Evolutionary conservation across 1,140 invertebrate genomes (phyloP), one percentile per base, ranked within the genome.

Genomic region (Microplitis demolitor): DNA sequence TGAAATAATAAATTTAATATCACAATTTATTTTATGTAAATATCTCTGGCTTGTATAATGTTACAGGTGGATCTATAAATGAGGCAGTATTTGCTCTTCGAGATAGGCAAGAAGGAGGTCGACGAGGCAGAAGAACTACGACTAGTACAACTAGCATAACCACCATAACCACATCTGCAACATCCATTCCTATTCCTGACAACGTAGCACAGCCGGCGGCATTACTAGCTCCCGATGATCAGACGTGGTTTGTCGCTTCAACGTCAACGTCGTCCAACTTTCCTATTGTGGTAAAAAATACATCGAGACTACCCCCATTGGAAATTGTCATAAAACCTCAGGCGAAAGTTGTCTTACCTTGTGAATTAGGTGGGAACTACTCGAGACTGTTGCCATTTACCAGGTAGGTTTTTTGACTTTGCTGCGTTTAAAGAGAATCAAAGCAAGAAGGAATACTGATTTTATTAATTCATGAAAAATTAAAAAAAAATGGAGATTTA

Each of bases 291-390:
- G 66, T 74, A 75, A 45, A 16, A 66, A 67, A 34, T n/a, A 56
- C 72, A 6, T 72, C 73, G 0, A 54, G 64, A 33, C 80, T 79
- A 73, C 80, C 80, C 61, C 83, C 83, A 66, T 72, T 83, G 45
- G 84, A 87, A 62, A 77, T 85, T 54, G 80, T 86, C 74, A 85
- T 85, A 66, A 85, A 87, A 72, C 84, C 85, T 66, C 84, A 82
- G 69, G 82, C 75, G 72, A 84, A 87, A 80, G 79, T 87, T 78
- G 76, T 87, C 66, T 75, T 87, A 53, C 85, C 85, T 33, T 87
- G 86, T 76, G 85, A 87, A 64, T 79, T 87, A 34, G 85, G 86
- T 71, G 84, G 80, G 69, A 87, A 87, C 81, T 82, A 84, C 71
- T 82, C 86, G 31, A 82, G 78, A 50, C 75, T 87, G 35, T 77